Base-by-base conservation (phyloP, 2,888 invertebrate species). In the Phyto melanocephala region DNA sequence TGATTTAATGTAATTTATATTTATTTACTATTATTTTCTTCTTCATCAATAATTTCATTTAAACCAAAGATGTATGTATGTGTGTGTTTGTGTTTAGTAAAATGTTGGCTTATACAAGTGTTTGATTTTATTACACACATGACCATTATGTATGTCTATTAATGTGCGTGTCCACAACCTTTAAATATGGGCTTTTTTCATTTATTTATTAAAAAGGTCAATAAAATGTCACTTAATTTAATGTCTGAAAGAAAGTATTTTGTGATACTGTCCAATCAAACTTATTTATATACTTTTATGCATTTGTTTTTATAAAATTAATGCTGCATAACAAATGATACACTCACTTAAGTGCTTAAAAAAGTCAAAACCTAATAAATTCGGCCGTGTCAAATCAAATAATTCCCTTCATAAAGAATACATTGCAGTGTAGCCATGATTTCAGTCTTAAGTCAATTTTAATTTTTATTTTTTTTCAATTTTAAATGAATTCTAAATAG, bases 191-290 rank as follows among this genome's bases (percentile, higher is more conserved):
- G 8, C 1, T 45, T 13, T 47, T 22, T 50, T 52, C 45, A 8
- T 60, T 28, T 76, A 60, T 63, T 74, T 74, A 71, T 72, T 52
- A 72, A 47, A 62, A 79, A 67, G 60, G 72, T 68, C 79, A 79
- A 67, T 74, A 68, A 74, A 62, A 74, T 79, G 52, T 74, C 60
- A 72, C 52, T 67, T 79, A 40, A 74, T 68, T 74, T 52, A 60
- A 62, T 79, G 35, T 62, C 17, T 52, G 42, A 17, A 60, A 62
- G 42, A 17, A 60, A 62, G 52, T 37, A 13, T 15, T 50, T 70
- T 58, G 37, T 65, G 65, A 65, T 42, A 71, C 60, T 52, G 28
- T 68, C 35, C 72, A 52, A 72, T 72, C 50, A 65, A 65, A 78
- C 40, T 47, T 40, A 71, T 65, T 47, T 47, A 71, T 65, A 28